Evolutionary conservation across 2,888 invertebrate genomes (phyloP).

Genomic region (Kuschelorhynchus macadamiae): DNA sequence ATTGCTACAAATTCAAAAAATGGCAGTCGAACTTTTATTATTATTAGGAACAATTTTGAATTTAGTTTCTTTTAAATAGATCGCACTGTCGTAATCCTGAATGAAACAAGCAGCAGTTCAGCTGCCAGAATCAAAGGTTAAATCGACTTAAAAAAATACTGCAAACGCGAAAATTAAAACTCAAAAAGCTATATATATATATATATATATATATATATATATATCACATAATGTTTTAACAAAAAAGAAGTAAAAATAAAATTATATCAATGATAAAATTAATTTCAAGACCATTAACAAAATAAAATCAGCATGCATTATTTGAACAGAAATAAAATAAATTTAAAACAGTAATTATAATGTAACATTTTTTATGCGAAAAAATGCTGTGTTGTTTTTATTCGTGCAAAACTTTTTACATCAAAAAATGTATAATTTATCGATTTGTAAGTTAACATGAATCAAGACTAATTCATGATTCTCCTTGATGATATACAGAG

Average conservation of each 20-base stretch:
- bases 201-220: no score
- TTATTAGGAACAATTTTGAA: constrained; percentile 60
- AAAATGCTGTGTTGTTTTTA: no score
- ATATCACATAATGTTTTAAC: constrained; percentile 56
- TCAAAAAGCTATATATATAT: constrained; percentile 57
- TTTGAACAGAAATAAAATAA: constrained; percentile 50
- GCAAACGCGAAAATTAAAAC: constrained; percentile 51
- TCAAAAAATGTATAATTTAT: no score
- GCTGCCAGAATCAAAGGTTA: constrained; percentile 50
- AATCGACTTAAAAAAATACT: constrained; percentile 54
- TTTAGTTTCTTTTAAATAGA: constrained; percentile 44
- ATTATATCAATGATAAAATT: constrained; percentile 59
- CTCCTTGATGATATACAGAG: no score
- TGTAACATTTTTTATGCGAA: no score
- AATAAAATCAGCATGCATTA: constrained; percentile 56
- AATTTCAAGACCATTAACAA: constrained; percentile 58
- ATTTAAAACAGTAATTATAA: no score
- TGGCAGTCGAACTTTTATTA: constrained; percentile 59
- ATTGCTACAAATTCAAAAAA: constrained; percentile 58
- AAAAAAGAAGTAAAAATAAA: constrained; percentile 61
- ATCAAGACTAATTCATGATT: no score
- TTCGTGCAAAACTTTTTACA: no score
- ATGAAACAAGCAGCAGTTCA: constrained; percentile 5
- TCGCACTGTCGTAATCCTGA: constrained; percentile 7
- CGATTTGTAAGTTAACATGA: no score